Evolutionary conservation across 2,797 vertebrate species (phyloP).

Genomic region (Decapterus maruadsi): DNA sequence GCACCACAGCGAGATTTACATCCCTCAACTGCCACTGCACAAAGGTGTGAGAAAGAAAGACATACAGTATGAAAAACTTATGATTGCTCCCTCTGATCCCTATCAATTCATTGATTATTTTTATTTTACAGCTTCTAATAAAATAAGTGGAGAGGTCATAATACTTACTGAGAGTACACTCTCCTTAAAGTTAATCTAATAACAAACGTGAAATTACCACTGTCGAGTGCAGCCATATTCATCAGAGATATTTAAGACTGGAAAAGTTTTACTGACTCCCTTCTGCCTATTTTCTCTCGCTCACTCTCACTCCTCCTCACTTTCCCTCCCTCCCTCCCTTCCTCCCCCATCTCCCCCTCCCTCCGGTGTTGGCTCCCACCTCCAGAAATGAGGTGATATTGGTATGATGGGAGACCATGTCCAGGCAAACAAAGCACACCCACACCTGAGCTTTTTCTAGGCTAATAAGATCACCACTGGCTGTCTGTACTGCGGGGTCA

Average conservation of each 20-base stretch:
- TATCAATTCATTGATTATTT: slow-evolving; percentile 51
- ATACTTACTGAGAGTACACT: background rate
- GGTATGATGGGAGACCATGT: slow-evolving; percentile 75
- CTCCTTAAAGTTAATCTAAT: slow-evolving; percentile 27
- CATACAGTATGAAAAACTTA: slow-evolving; percentile 20
- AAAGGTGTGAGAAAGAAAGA: slow-evolving; percentile 51
- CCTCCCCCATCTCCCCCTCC: slow-evolving; percentile 12
- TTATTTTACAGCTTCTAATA: slow-evolving; percentile 36
- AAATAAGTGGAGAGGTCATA: slow-evolving; percentile 29
- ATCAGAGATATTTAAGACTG: slow-evolving; percentile 9
- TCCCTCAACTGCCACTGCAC: slow-evolving; percentile 48
- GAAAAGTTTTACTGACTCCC: slow-evolving; percentile 27
- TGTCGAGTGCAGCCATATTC: slow-evolving; percentile 7
- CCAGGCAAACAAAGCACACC: slow-evolving; percentile 78
- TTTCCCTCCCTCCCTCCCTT: background rate
- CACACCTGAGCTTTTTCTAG: slow-evolving; percentile 81
- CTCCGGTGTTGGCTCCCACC: slow-evolving; percentile 56
- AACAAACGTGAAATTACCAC: slow-evolving; percentile 19
- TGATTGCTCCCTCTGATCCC: slow-evolving; percentile 12
- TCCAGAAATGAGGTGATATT: slow-evolving; percentile 78
- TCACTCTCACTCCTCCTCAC: slow-evolving; percentile 7
- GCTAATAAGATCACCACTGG: slow-evolving; percentile 80
- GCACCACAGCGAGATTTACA: slow-evolving; percentile 71
- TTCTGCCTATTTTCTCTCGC: slow-evolving; percentile 19
- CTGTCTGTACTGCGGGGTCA: slow-evolving; percentile 69